Base-by-base conservation (phyloP, 2,113 vertebrate species). In the Pachyramphus minor region DNA sequence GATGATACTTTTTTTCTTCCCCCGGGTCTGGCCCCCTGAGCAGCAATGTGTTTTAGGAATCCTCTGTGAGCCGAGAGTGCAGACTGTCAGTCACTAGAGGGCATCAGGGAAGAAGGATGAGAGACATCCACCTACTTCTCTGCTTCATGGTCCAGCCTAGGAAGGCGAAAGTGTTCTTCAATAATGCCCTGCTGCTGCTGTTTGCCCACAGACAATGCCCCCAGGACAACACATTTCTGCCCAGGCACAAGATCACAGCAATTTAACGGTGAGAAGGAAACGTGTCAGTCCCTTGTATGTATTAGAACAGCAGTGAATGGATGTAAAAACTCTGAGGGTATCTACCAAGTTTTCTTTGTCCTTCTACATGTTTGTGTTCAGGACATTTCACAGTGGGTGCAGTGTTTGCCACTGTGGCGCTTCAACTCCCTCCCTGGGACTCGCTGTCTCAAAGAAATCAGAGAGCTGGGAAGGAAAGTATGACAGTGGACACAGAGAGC, bases 61-160 rank as follows among this genome's bases (percentile, higher is more conserved):
- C 18, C 21, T 41, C 58, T 9, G 3, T 4, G 55, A 85, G 59
- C 49, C 1, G 2, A 44, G n/a, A 84, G 74, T 62, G 47, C 47
- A 4, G 12, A 27, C 49, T 4, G 9, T 19, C 44, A 6, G 53
- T 60, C 81, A 35, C 76, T 21, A 89, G 89, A 86, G 72, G 89
- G 72, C 67, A 60, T 11, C 21, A 35, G 71, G 39, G n/a, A 59
- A 68, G 39, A 53, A 53, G 53, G 64, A 59, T 64, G n/a, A 37
- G 23, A 77, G 20, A 30, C 11, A 3, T 82, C 10, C 12, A 0
- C 11, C 52, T 16, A 28, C 30, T 72, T 58, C 53, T 42, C 17
- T 31, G 37, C 30, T 47, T 31, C 27, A 3, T 14, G 31, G 21
- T 20, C 15, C 22, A 23, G 28, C 14, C 7, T n/a, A 3, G 0